Percentiles rank a stretch among this genome's conserved stretches.
These are phyloP conservation scores for Notodonta dromedarius DNA, from an alignment of 2,888 invertebrate genomes.

Conservation along the genomic window DNA sequence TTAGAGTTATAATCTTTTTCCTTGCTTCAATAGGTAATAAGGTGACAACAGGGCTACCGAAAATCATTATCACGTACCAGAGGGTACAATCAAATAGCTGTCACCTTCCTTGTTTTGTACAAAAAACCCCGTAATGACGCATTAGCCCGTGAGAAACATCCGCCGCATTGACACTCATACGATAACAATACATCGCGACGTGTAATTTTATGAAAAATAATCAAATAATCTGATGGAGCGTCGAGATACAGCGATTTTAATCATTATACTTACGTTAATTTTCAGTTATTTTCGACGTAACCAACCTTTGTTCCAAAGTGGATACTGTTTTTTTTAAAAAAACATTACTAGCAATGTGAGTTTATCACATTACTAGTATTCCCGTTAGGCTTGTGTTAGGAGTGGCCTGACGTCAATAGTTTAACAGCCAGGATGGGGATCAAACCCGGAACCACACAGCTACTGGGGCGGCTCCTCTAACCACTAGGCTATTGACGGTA, in stretches of 20 bases:
- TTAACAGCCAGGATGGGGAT: too few relatives aligned
- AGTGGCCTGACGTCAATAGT: too few relatives aligned
- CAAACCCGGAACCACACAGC: too few relatives aligned
- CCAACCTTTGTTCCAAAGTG: too few relatives aligned
- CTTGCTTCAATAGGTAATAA: background rate
- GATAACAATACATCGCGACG: background rate
- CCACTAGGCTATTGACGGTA: too few relatives aligned
- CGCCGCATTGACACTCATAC: background rate
- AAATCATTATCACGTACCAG: slow-evolving; percentile 1
- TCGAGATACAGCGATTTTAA: background rate
- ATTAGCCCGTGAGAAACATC: slow-evolving; percentile 3
- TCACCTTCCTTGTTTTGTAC: background rate
- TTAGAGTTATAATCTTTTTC: background rate
- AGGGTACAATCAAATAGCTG: slow-evolving; percentile 1
- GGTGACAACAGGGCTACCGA: background rate
- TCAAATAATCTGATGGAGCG: background rate
- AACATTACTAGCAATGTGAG: too few relatives aligned
- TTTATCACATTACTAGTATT: too few relatives aligned
- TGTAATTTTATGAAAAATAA: slow-evolving; percentile 8
- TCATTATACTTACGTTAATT: too few relatives aligned
- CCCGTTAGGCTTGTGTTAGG: too few relatives aligned
- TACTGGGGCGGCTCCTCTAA: too few relatives aligned
- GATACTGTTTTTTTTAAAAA: too few relatives aligned
- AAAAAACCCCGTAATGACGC: slow-evolving; percentile 6
- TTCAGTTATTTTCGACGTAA: too few relatives aligned